Percentiles rank a stretch among this genome's conserved stretches.
Evolutionary conservation across 1,140 invertebrate species (phyloP).

Genomic region (Lucilia cuprina): DNA sequence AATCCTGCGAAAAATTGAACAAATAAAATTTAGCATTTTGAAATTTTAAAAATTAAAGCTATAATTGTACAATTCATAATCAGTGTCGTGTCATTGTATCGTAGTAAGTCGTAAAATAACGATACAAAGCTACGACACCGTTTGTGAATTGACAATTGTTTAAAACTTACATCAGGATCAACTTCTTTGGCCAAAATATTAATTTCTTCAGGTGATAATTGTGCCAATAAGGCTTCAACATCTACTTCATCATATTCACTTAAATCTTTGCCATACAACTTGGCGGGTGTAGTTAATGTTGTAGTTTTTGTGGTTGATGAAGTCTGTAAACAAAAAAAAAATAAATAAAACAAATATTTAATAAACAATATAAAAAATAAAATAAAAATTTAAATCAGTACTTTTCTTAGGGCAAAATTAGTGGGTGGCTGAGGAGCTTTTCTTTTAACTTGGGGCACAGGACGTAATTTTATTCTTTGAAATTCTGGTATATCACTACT

Average conservation of each 20-base stretch:
- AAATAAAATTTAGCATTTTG: background rate
- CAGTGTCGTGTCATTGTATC: too few relatives aligned
- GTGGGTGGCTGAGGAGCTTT: constrained; percentile 50
- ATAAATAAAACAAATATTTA: constrained; percentile 12
- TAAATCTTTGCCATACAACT: constrained; percentile 91
- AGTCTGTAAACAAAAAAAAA: constrained; percentile 70
- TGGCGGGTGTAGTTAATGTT: constrained; percentile 86
- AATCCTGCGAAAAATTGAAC: constrained; percentile 77
- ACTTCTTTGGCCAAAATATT: constrained; percentile 98
- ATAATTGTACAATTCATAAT: too few relatives aligned
- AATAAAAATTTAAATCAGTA: background rate
- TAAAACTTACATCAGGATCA: constrained; percentile 93
- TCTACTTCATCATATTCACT: constrained; percentile 95
- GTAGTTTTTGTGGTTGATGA: constrained; percentile 83
- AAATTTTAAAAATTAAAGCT: background rate
- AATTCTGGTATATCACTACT: constrained; percentile 44
- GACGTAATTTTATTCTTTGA: constrained; percentile 55
- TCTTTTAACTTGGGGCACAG: constrained; percentile 56
- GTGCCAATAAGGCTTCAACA: constrained; percentile 93
- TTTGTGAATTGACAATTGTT: background rate
- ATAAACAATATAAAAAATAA: background rate
- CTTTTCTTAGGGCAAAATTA: constrained; percentile 32
- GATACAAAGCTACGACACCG: too few relatives aligned
- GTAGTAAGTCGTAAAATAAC: too few relatives aligned
- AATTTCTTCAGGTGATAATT: constrained; percentile 94